phyloP scores from a whole-genome alignment of 2,113 vertebrate species.

The Macaca mulatta region DNA sequence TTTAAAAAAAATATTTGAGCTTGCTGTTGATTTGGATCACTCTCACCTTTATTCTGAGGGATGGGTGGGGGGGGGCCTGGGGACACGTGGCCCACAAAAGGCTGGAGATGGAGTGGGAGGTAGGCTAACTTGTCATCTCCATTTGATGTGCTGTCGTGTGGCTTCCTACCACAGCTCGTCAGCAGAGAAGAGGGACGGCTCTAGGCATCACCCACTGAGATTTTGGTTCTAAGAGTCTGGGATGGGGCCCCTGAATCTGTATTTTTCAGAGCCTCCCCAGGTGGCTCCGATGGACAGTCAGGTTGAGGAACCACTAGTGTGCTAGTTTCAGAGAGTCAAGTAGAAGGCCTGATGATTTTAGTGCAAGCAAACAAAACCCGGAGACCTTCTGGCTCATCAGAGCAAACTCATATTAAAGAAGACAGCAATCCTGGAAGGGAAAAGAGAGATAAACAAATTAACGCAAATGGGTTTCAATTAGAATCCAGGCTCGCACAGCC shows the following conservation, averaged over 20 bases:
- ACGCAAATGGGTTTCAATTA: background rate
- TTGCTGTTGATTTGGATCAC: no score
- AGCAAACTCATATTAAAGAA: fast-evolving
- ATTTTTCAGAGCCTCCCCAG: background rate
- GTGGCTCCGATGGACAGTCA: background rate
- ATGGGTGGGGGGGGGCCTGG: no score
- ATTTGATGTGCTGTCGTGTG: fast-evolving
- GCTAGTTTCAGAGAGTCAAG: background rate
- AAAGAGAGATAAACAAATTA: no score
- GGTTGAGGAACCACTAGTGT: fast-evolving
- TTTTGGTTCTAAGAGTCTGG: background rate
- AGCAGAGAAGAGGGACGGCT: fast-evolving
- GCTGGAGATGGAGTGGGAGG: background rate
- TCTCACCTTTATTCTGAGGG: background rate
- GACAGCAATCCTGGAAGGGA: fast-evolving
- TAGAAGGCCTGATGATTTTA: fast-evolving
- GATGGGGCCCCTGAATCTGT: no score
- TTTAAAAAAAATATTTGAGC: fast-evolving
- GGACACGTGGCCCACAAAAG: fast-evolving
- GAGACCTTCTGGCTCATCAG: no score
- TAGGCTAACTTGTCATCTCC: fast-evolving
- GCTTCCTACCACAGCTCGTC: background rate
- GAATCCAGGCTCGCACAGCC: background rate
- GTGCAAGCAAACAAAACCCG: fast-evolving
- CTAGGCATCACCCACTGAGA: fast-evolving